Conservation (phyloP, 2,888 invertebrate species). For the Leptinotarsa peninsularis region DNA sequence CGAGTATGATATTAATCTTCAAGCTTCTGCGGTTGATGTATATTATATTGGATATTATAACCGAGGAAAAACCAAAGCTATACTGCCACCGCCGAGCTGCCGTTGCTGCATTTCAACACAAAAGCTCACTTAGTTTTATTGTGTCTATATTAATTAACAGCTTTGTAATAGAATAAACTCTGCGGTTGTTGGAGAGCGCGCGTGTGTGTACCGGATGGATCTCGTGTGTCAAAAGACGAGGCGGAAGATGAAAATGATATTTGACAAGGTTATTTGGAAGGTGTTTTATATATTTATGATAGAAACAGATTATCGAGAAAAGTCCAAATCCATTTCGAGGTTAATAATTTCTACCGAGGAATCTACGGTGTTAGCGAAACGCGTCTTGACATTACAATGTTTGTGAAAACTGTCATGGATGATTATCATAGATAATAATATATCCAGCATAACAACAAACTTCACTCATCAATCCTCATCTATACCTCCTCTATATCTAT, state of each 20-base stretch:
- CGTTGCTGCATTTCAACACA: slow-evolving; percentile 51
- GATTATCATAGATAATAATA: too few relatives aligned
- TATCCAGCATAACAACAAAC: too few relatives aligned
- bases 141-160: slow-evolving; percentile 60
- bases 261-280: background rate
- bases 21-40: slow-evolving; percentile 66
- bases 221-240: background rate
- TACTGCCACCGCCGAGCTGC: slow-evolving; percentile 36
- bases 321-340: too few relatives aligned
- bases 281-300: background rate
- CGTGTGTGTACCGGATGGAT: slow-evolving; percentile 10
- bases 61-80: slow-evolving; percentile 58
- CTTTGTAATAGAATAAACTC: slow-evolving; percentile 50
- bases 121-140: slow-evolving; percentile 57
- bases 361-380: too few relatives aligned
- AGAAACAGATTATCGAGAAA: background rate
- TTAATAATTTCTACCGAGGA: too few relatives aligned
- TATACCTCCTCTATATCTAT: too few relatives aligned
- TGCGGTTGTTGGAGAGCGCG: slow-evolving; percentile 22
- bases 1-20: slow-evolving; percentile 66
- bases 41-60: slow-evolving; percentile 67
- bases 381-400: too few relatives aligned
- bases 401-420: too few relatives aligned
- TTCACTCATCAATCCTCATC: too few relatives aligned
- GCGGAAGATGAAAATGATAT: background rate